A percentile compares a stretch with the other conserved stretches of the same genome.
Evolutionary conservation across 2,888 invertebrate genomes (phyloP).

Genomic region (Pollenia labialis): DNA sequence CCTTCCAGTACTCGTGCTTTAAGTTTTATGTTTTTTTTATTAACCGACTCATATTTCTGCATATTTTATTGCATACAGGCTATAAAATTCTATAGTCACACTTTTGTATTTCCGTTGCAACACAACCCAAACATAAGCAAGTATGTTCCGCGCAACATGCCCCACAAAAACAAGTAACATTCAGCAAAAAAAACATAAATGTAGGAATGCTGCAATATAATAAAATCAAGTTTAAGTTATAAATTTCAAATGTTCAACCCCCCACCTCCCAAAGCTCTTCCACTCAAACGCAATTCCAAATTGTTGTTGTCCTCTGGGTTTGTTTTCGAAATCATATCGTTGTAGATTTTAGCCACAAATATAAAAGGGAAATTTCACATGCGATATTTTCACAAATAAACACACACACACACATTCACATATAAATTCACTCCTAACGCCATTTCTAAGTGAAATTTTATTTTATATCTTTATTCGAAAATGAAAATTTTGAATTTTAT

Average conservation of each 20-base stretch:
- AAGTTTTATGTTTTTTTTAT: neutral
- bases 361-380: conserved; percentile 75
- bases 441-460: conserved; percentile 51
- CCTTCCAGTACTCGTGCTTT: neutral
- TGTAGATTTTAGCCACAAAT: conserved; percentile 73
- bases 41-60: neutral
- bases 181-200: conserved; percentile 4
- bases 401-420: too few species aligned
- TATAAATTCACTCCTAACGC: neutral
- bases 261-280: neutral
- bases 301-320: conserved; percentile 45
- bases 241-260: conserved; percentile 56
- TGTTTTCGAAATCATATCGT: conserved; percentile 42
- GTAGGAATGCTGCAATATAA: conserved; percentile 18
- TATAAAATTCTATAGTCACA: conserved; percentile 74
- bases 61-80: conserved; percentile 13
- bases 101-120: conserved; percentile 73
- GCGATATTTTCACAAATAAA: neutral
- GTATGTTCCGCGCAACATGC: neutral
- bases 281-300: conserved; percentile 7
- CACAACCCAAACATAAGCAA: neutral
- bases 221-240: conserved; percentile 49
- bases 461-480: conserved; percentile 76
- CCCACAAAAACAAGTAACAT: conserved; percentile 1
- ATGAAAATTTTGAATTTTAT: conserved; percentile 75